A percentile compares a stretch with the other conserved stretches of the same genome.
Conservation (phyloP, 2,888 invertebrate species). For the Agrotis exclamationis region DNA sequence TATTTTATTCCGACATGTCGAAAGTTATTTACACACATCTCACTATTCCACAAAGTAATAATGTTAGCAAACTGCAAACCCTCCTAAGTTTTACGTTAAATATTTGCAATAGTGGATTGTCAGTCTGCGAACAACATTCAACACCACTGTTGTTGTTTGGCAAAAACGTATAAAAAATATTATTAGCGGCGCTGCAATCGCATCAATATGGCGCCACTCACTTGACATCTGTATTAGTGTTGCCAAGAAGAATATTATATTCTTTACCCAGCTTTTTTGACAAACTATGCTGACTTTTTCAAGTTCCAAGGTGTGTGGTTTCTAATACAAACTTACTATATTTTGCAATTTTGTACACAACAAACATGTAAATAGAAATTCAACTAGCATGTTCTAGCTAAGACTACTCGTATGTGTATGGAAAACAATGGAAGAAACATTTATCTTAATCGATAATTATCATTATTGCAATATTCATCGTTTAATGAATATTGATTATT, state of each 20-base stretch:
- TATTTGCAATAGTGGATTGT: slow-evolving; percentile 5
- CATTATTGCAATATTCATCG: slow-evolving; percentile 48
- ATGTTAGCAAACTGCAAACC: slow-evolving; percentile 20
- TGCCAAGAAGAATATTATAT: background rate
- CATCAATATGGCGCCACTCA: background rate
- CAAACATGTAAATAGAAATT: slow-evolving; percentile 40
- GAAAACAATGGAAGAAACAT: slow-evolving; percentile 74
- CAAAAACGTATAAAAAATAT: slow-evolving; percentile 16
- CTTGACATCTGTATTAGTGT: slow-evolving; percentile 11
- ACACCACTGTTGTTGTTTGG: slow-evolving; percentile 10
- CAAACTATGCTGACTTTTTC: background rate
- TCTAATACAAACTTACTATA: background rate
- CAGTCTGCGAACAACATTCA: slow-evolving; percentile 8
- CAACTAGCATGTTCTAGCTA: slow-evolving; percentile 69
- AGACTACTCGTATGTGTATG: slow-evolving; percentile 53
- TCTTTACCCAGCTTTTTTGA: slow-evolving; percentile 12
- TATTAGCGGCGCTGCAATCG: background rate
- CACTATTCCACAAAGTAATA: background rate
- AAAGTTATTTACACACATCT: slow-evolving; percentile 41
- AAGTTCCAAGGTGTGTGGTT: background rate
- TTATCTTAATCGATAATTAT: slow-evolving; percentile 47
- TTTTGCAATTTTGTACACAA: slow-evolving; percentile 21
- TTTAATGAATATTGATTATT: slow-evolving; percentile 46
- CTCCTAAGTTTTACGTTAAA: background rate
- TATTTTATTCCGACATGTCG: slow-evolving; percentile 12